phyloP scores from a whole-genome alignment of 2,888 invertebrate species.

The Rhopalosiphum nymphaeae region DNA sequence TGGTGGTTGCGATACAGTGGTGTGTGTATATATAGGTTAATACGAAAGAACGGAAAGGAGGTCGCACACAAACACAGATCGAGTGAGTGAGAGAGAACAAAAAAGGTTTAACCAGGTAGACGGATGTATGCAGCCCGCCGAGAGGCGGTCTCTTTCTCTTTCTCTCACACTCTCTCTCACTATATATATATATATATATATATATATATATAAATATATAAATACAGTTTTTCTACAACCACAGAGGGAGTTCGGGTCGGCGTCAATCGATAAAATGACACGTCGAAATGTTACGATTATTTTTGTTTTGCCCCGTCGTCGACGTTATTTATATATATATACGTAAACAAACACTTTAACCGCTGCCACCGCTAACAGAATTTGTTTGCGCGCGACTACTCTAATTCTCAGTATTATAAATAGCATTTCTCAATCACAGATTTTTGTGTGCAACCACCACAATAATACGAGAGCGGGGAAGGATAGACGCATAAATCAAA shows the following conservation, averaged over 20 bases:
- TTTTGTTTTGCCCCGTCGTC: conserved; percentile 27
- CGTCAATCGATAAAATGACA: conserved; percentile 54
- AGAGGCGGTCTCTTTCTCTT: not conserved
- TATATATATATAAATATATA: not conserved
- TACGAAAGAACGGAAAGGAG: not conserved
- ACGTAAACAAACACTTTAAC: not conserved
- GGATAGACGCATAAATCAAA: not conserved
- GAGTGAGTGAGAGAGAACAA: conserved; percentile 4
- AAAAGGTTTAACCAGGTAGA: not conserved
- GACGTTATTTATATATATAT: not conserved
- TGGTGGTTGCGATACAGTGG: not conserved
- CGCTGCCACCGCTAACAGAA: not conserved
- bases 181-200: too few species aligned
- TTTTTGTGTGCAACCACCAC: not conserved
- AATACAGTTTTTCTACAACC: not conserved
- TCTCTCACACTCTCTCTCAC: not conserved
- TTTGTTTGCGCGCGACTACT: not conserved
- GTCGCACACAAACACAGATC: not conserved
- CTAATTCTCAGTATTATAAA: not conserved
- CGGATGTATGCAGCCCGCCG: not conserved
- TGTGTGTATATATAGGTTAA: not conserved
- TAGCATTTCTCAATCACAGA: not conserved
- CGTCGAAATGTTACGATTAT: conserved; percentile 27
- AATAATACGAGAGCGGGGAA: not conserved
- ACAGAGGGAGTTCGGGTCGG: not conserved